Base-by-base conservation (phyloP, 2,888 invertebrate species). In the Metallyticus violacea region DNA sequence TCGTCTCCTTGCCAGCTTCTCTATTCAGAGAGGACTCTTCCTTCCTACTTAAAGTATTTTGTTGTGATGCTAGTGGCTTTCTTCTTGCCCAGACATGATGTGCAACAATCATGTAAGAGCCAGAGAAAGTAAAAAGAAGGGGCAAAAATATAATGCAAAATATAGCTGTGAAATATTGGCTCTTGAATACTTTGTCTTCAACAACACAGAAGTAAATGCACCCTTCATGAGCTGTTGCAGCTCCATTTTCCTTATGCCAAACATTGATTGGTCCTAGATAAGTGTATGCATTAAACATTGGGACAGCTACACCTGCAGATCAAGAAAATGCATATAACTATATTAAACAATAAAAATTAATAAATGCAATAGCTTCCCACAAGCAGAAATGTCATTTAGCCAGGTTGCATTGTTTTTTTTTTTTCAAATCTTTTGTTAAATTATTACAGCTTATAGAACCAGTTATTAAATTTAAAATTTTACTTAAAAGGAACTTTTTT, bases 21-120 rank as follows among this genome's bases (percentile, higher is more conserved):
- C 85, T 62, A 6, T 62, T 62, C 22, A 22, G 22, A 62, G 22
- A 62, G 0, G 40, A 62, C 2, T 62, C 40, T 62, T 62, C 40
- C 15, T 62, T 62, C 1, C 40, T 22, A 15, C 40, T 62, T 62
- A 62, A 4, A 62, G 40, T 62, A 62, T 62, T 62, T 62, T 4
- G 15, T 15, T 62, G 3, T 4, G 40, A 62, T 15, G 40, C 22
- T 62, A 22, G 40, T 62, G 40, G 40, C 15, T 62, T 62, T 22
- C 40, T 9, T 62, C 40, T 62, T 4, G 40, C 40, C 93, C 93
- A 94, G 85, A 94, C 90, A 87, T 93, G 91, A n/a, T 90, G 90
- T 1, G 93, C 93, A 78, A 94, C 93, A 77, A 92, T 91, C n/a
- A 80, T 91, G 88, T 94, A 93, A 27, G 93, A 90, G 91, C 93